Percentiles rank a stretch among this genome's conserved stretches.
Evolutionary conservation across 1,140 invertebrate species (phyloP).

Genomic region (Scylla paramamosain): DNA sequence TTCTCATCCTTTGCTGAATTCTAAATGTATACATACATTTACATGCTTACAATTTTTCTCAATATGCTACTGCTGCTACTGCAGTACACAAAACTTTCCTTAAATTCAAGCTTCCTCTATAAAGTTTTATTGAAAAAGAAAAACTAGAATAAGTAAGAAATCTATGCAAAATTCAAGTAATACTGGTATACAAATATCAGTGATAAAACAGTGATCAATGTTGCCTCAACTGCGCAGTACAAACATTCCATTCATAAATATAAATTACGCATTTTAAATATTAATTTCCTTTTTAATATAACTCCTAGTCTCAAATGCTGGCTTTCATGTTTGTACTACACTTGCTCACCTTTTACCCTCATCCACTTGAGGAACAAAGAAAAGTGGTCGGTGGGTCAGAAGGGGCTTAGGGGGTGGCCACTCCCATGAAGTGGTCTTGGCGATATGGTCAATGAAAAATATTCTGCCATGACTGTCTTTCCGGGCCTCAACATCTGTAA

Average conservation of each 20-base stretch:
- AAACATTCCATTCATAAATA: no score
- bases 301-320: no score
- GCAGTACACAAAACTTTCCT: no score
- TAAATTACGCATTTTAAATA: no score
- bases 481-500: constrained; percentile 90
- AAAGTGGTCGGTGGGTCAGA: constrained; percentile 61
- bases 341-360: constrained; percentile 63
- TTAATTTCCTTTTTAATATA: no score
- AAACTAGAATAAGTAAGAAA: no score
- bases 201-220: no score
- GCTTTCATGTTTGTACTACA: not conserved
- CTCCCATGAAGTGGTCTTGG: constrained; percentile 94
- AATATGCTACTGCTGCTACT: not conserved
- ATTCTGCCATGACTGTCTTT: constrained; percentile 95
- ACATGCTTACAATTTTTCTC: not conserved
- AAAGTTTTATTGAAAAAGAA: no score
- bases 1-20: not conserved
- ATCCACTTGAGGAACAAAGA: constrained; percentile 66
- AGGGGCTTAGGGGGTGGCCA: constrained; percentile 82
- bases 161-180: no score
- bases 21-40: not conserved
- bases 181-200: not conserved
- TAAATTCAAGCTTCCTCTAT: no score
- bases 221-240: no score
- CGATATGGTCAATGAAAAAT: constrained; percentile 96